These are phyloP conservation scores for Andrena flavipes DNA, from an alignment of 2,888 invertebrate species.

Conservation along the genomic window DNA sequence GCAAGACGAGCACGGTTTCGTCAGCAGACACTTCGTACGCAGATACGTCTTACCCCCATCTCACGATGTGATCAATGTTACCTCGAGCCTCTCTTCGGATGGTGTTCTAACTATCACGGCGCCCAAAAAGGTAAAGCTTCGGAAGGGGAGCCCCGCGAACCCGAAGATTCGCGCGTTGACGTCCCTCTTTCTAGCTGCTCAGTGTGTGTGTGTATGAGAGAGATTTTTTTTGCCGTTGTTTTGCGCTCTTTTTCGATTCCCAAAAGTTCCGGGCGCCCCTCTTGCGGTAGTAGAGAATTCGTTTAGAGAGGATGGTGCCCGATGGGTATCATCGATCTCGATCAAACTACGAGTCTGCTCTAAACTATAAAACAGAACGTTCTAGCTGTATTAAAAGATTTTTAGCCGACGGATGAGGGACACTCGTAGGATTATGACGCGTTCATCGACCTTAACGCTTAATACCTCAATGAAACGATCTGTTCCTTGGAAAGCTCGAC, in stretches of 20 bases:
- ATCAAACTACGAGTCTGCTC: conserved; percentile 74
- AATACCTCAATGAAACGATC: neutral
- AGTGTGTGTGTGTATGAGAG: conserved; percentile 16
- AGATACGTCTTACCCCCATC: conserved; percentile 85
- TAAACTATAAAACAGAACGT: conserved; percentile 77
- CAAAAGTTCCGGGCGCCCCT: conserved; percentile 62
- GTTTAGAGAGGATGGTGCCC: conserved; percentile 75
- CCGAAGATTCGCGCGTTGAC: conserved; percentile 24
- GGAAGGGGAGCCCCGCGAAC: conserved; percentile 32
- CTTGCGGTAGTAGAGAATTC: conserved; percentile 52
- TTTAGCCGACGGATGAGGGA: conserved; percentile 50
- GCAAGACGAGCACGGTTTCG: conserved; percentile 85
- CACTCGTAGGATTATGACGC: conserved; percentile 39
- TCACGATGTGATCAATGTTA: conserved; percentile 84
- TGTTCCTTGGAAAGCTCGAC: neutral
- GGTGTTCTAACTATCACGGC: conserved; percentile 85
- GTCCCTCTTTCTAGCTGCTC: conserved; percentile 34
- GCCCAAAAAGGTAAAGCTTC: conserved; percentile 81
- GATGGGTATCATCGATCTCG: conserved; percentile 69
- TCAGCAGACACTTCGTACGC: conserved; percentile 85
- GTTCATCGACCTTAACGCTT: conserved; percentile 54
- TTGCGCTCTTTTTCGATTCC: conserved; percentile 53
- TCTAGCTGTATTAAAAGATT: conserved; percentile 54
- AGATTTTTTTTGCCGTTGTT: conserved; percentile 50
- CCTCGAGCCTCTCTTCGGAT: conserved; percentile 85